Evolutionary conservation across 53 echinoderm and acorn worm species (phyloP).

Genomic region (Mesocentrotus franciscanus): DNA sequence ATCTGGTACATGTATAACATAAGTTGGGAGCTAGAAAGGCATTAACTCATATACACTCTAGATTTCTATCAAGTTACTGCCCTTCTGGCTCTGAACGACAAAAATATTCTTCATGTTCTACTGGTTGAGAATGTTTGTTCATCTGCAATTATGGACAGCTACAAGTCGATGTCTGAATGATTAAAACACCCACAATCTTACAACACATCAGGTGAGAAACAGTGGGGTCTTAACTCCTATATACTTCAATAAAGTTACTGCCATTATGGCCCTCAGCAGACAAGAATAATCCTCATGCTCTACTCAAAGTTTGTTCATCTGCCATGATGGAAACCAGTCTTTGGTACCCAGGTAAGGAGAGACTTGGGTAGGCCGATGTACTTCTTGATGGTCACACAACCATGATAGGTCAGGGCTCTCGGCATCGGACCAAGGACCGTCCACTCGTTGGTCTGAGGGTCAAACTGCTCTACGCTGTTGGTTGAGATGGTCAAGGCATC

Average conservation of each 20-base stretch:
- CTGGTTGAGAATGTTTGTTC: background rate
- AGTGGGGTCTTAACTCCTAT: background rate
- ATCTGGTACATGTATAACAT: too few relatives aligned
- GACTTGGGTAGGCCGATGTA: constrained; percentile 92
- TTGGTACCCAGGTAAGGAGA: constrained; percentile 65
- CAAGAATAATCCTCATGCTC: background rate
- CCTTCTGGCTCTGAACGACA: too few relatives aligned
- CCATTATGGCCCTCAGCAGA: background rate
- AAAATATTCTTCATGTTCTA: background rate
- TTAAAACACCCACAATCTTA: background rate
- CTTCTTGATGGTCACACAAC: constrained; percentile 95
- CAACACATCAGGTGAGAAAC: background rate
- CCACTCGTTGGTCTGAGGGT: constrained; percentile 96
- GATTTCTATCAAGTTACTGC: too few relatives aligned
- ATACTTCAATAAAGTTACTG: background rate
- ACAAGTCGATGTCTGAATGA: background rate
- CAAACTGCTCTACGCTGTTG: constrained; percentile 97
- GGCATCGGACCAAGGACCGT: constrained; percentile 97
- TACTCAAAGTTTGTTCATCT: constrained; percentile 1
- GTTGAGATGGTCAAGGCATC: constrained; percentile 96
- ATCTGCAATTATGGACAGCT: background rate
- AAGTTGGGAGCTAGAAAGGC: too few relatives aligned
- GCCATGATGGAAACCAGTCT: constrained; percentile 40
- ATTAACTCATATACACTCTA: too few relatives aligned
- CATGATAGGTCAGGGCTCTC: constrained; percentile 90